These are phyloP conservation scores for Macrotis lagotis DNA, from an alignment of 2,113 vertebrate genomes.

Conservation along the genomic window DNA sequence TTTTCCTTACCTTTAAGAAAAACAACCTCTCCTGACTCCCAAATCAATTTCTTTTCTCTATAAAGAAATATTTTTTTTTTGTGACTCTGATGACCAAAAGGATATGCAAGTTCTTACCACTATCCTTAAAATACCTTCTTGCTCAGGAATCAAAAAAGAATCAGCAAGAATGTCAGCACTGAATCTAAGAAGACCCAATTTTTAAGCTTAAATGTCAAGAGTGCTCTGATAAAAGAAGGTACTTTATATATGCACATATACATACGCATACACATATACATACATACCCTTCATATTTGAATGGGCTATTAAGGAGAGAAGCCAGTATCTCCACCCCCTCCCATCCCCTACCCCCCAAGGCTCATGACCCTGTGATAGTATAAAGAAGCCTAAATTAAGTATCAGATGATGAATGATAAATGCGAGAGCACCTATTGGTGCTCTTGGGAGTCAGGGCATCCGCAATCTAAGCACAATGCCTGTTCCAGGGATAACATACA, in stretches of 20 bases:
- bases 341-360: not conserved
- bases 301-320: not conserved
- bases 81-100: not conserved
- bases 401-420: not conserved
- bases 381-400: not conserved
- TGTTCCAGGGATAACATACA: not conserved
- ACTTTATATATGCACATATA: not conserved
- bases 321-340: not conserved
- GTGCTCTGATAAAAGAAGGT: not conserved
- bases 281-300: not conserved
- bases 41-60: not conserved
- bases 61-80: not conserved
- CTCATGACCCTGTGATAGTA: not conserved
- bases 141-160: not conserved
- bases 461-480: not conserved
- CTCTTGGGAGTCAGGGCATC: not conserved
- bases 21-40: not conserved
- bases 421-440: not conserved
- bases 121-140: not conserved
- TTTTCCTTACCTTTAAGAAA: not conserved
- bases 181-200: not conserved
- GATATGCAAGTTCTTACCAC: not conserved
- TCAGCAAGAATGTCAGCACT: not conserved
- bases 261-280: no score
- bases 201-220: not conserved